phyloP scores from a whole-genome alignment of 2,113 vertebrate species.

The Cinclus mexicanus region DNA sequence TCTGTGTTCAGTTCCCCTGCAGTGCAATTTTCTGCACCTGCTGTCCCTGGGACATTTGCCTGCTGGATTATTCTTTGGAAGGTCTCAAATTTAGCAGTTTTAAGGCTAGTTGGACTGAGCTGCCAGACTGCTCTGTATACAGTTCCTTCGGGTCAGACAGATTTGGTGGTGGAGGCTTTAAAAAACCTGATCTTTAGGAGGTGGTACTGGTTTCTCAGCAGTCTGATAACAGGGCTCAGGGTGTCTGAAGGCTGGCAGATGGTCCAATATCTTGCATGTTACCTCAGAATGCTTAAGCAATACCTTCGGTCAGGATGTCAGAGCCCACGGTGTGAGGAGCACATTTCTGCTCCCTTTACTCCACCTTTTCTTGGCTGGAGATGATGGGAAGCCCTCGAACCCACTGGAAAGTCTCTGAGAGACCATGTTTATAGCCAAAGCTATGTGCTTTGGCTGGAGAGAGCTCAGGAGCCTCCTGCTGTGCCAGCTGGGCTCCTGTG shows the following conservation, averaged over 20 bases:
- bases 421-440: fast-evolving
- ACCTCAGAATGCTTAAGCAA: neutral
- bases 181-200: neutral
- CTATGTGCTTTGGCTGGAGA: neutral
- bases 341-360: neutral
- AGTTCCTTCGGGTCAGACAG: neutral
- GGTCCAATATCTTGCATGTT: fast-evolving
- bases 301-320: fast-evolving
- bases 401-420: neutral
- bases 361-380: fast-evolving
- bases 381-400: neutral
- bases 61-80: neutral
- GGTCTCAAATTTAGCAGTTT: fast-evolving
- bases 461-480: neutral
- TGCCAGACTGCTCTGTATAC: neutral
- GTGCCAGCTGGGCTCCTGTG: neutral
- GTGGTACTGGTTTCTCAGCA: neutral
- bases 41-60: neutral
- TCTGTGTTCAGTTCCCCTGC: neutral
- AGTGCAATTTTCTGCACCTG: neutral
- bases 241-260: neutral
- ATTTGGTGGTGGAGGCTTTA: neutral
- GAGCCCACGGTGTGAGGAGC: neutral
- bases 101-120: neutral
- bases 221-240: neutral